Base-by-base conservation (phyloP, 2,113 vertebrate genomes). In the Gallinago jamesoni region DNA sequence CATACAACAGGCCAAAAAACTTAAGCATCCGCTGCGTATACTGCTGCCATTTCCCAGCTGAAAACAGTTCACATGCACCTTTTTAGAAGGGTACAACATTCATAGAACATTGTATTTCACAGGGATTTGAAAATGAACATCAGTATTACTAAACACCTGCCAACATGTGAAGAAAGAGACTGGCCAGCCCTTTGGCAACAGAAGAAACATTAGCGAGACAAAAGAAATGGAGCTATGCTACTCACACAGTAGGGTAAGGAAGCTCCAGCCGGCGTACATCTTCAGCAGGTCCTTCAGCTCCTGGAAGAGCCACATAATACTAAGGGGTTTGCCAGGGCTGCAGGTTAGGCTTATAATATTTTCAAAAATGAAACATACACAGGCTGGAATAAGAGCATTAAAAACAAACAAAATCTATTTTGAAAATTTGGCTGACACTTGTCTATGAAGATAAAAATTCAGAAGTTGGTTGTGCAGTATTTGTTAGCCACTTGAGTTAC, bases 201-300 rank as follows among this genome's bases (percentile, higher is more conserved):
- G 59, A 70, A 66, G 24, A 41, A 69, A 91, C 10, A 25, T 47
- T 41, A 80, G 27, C 0, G 2, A 60, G 45, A 74, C 39, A 66
- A 75, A 82, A 73, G 35, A 41, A 89, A 52, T 0, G 1, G 17
- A 43, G 33, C 27, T 35, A 1, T 9, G 10, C 63, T 57, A 22
- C 48, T 75, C 22, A 4, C 2, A 8, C 5, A 6, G 63, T 6
- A 83, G 3, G 50, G 12, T 6, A 12, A 90, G 79, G 45, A 73
- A 77, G 59, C 12, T 39, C 28, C 28, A n/a, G 63, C 30, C 67
- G 66, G 6, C 0, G 0, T 14, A 14, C 10, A 41, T 10, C 63
- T 84, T 37, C 0, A 0, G 17, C n/a, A 24, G 8, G 24, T 35
- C 63, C 70, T 89, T 53, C 67, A 93, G 59, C 25, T 89, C 60